Conservation (phyloP, 2,888 invertebrate genomes). For the Drosophila incognita region DNA sequence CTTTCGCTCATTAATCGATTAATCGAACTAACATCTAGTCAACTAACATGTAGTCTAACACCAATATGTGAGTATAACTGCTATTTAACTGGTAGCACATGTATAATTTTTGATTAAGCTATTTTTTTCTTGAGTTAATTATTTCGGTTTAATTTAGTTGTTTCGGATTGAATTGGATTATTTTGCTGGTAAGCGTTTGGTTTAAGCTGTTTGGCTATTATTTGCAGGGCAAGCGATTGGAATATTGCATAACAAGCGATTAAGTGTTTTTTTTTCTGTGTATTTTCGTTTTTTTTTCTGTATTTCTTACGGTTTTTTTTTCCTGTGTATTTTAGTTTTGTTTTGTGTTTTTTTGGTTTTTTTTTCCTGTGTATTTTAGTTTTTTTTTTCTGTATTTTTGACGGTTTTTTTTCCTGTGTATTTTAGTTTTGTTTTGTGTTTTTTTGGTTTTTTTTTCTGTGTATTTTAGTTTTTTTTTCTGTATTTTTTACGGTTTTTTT, state of each 20-base stretch:
- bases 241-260: neutral
- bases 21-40: conserved; percentile 12
- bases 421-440: neutral
- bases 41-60: conserved; percentile 23
- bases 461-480: neutral
- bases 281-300: neutral
- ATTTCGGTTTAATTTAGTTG: conserved; percentile 1
- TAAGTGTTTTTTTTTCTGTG: neutral
- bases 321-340: too few relatives aligned
- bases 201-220: neutral
- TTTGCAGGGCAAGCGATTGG: neutral
- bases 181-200: neutral
- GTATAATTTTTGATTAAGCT: neutral
- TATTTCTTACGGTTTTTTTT: too few relatives aligned
- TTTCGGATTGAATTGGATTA: neutral
- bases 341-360: too few relatives aligned
- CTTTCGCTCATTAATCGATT: neutral
- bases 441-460: neutral
- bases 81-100: conserved; percentile 8
- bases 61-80: conserved; percentile 8
- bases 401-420: neutral
- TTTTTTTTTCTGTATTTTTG: neutral
- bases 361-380: neutral
- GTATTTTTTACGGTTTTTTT: neutral
- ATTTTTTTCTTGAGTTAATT: neutral